Percentiles rank a stretch among this genome's conserved stretches.
phyloP scores from a whole-genome alignment of 2,797 vertebrate genomes.

The Tapera naevia region DNA sequence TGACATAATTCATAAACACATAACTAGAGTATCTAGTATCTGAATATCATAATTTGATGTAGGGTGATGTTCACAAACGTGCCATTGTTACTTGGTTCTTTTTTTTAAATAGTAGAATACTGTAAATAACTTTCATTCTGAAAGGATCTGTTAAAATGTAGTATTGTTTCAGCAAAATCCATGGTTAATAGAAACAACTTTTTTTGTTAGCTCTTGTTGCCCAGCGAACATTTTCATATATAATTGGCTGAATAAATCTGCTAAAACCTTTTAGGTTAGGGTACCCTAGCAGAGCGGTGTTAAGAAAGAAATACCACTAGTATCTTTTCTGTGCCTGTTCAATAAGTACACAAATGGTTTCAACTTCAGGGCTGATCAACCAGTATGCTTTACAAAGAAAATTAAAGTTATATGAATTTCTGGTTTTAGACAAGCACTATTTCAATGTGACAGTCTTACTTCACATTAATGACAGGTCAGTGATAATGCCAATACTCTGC shows the following conservation, averaged over 20 bases:
- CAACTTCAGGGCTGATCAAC: not conserved
- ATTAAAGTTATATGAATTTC: not conserved
- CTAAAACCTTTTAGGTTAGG: not conserved
- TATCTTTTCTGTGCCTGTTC: not conserved
- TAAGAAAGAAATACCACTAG: not conserved
- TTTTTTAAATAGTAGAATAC: not conserved
- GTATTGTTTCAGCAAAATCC: not conserved
- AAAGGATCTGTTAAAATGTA: not conserved
- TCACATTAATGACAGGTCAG: not conserved
- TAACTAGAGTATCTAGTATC: not conserved
- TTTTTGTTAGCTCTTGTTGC: not conserved
- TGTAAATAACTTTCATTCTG: not conserved
- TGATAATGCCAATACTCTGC: not conserved
- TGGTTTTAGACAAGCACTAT: not conserved
- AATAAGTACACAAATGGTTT: not conserved
- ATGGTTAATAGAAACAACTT: not conserved
- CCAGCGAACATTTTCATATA: not conserved
- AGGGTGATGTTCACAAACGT: not conserved
- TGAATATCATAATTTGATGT: not conserved
- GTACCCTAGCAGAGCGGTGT: not conserved
- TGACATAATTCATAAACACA: too few species aligned
- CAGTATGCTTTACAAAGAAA: not conserved
- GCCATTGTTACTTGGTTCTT: not conserved
- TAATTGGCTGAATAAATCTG: not conserved
- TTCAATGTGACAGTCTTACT: not conserved